Evolutionary conservation across 2,113 vertebrate species (phyloP).

Genomic region (Psittacara wagleri): DNA sequence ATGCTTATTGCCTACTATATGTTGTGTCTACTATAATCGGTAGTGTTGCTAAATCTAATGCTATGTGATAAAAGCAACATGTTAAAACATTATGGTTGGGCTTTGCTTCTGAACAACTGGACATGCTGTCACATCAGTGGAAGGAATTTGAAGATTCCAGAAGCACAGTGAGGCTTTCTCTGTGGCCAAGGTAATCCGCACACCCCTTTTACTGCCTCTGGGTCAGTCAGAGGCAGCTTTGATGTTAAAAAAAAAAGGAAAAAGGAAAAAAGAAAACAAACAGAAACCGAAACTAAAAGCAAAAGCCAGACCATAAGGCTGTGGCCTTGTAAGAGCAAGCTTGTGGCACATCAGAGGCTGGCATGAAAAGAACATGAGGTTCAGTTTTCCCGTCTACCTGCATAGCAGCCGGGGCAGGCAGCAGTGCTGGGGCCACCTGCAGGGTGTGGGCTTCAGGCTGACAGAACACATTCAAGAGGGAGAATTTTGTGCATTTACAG

Average conservation of each 20-base stretch:
- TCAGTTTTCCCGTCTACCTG: neutral
- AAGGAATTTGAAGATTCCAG: neutral
- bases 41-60: neutral
- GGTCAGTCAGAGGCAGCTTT: neutral
- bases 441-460: neutral
- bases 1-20: rapidly evolving
- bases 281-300: neutral
- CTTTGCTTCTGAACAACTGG: neutral
- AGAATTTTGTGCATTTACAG: neutral
- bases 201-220: neutral
- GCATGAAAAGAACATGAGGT: rapidly evolving
- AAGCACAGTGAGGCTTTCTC: neutral
- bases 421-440: neutral
- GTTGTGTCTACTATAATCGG: neutral
- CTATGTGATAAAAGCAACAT: neutral
- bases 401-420: neutral
- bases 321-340: neutral
- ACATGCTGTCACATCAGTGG: neutral
- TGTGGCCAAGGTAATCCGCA: neutral
- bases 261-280: neutral
- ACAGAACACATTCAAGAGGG: neutral
- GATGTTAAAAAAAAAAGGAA: neutral
- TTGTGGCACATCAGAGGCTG: neutral
- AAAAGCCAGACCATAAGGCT: neutral
- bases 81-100: neutral